These are phyloP conservation scores for Halocaridina rubra DNA, from an alignment of 2,888 invertebrate genomes.

Conservation along the genomic window DNA sequence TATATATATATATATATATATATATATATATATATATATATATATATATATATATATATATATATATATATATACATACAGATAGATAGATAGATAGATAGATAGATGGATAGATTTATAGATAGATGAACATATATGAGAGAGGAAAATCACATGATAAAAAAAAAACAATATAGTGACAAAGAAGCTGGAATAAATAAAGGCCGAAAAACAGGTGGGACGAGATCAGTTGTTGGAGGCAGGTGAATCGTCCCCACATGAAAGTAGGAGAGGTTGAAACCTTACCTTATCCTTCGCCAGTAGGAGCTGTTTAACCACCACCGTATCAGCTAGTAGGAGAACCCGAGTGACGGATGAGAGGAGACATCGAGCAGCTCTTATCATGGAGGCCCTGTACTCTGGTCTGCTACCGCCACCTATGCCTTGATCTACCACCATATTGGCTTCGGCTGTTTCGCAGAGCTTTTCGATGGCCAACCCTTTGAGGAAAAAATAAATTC, in stretches of 20 bases:
- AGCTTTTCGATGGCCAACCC: slow-evolving; percentile 92
- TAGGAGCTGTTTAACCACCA: slow-evolving; percentile 95
- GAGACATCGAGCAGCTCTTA: slow-evolving; percentile 91
- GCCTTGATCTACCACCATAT: slow-evolving; percentile 71
- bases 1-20: neutral
- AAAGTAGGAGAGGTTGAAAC: too few species aligned
- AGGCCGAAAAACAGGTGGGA: too few species aligned
- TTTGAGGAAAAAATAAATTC: slow-evolving; percentile 67
- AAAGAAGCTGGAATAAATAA: too few species aligned
- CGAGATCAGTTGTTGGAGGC: too few species aligned
- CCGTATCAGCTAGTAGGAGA: slow-evolving; percentile 94
- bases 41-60: slow-evolving; percentile 19
- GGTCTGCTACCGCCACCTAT: slow-evolving; percentile 68
- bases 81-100: neutral
- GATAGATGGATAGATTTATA: neutral
- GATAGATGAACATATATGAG: too few species aligned
- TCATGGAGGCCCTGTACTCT: slow-evolving; percentile 72
- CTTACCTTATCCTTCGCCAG: slow-evolving; percentile 93
- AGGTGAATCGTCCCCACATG: too few species aligned
- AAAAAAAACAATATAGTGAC: neutral
- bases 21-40: slow-evolving; percentile 13
- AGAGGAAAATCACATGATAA: too few species aligned
- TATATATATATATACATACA: slow-evolving; percentile 2
- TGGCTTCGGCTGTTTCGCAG: slow-evolving; percentile 72
- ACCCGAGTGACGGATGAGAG: slow-evolving; percentile 95